A percentile compares a stretch with the other conserved stretches of the same genome.
Conservation (phyloP, 1,140 invertebrate species). For the Drosophila lini region DNA sequence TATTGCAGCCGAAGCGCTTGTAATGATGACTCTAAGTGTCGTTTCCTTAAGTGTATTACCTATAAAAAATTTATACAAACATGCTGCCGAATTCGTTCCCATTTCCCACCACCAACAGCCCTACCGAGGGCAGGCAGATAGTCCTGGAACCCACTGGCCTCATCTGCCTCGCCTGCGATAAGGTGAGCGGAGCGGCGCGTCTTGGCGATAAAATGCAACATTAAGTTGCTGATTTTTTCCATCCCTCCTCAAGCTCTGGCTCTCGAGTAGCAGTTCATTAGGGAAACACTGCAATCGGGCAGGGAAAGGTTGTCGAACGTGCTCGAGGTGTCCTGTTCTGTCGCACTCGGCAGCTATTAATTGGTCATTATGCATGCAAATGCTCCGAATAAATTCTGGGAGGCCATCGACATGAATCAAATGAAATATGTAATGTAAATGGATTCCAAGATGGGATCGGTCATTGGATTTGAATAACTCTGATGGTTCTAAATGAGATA, state of each 20-base stretch:
- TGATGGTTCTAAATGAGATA: not conserved
- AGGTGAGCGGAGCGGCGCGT: conserved; percentile 42
- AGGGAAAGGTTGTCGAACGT: conserved; percentile 37
- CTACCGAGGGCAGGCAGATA: conserved; percentile 1
- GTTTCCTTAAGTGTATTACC: conserved; percentile 84
- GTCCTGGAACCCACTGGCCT: conserved; percentile 27
- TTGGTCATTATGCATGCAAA: conserved; percentile 44
- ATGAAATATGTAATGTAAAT: conserved; percentile 8
- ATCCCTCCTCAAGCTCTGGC: conserved; percentile 11
- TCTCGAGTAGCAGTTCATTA: conserved; percentile 72
- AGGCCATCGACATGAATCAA: not conserved
- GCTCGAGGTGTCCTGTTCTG: conserved; percentile 4
- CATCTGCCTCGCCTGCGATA: conserved; percentile 45
- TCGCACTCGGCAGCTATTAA: conserved; percentile 28
- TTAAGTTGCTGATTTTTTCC: conserved; percentile 77
- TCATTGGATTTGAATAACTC: not conserved
- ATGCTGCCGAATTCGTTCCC: conserved; percentile 73
- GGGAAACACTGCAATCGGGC: conserved; percentile 51
- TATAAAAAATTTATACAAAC: conserved; percentile 84
- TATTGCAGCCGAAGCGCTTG: conserved; percentile 84
- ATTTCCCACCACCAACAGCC: conserved; percentile 46
- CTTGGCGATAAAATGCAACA: conserved; percentile 82
- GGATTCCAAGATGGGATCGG: conserved; percentile 1
- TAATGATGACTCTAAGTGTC: conserved; percentile 84
- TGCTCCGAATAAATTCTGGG: conserved; percentile 14